Percentiles rank a stretch among this genome's conserved stretches.
These are phyloP conservation scores for Hydrolagus colliei DNA, from an alignment of 2,797 vertebrate species.

Conservation along the genomic window DNA sequence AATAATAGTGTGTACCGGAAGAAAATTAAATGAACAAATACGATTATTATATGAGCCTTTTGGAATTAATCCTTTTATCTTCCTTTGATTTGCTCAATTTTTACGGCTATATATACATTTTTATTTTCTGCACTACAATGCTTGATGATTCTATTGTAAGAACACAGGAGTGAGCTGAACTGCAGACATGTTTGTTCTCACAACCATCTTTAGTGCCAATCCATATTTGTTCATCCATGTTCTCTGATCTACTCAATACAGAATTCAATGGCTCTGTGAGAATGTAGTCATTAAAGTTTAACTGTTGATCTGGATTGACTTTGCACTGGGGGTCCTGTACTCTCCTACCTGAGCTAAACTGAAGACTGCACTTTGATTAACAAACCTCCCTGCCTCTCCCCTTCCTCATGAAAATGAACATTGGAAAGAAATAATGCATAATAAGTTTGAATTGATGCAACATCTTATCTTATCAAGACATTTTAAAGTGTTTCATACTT, in stretches of 20 bases:
- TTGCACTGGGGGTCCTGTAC: too few species aligned
- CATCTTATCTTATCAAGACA: too few species aligned
- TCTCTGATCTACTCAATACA: neutral
- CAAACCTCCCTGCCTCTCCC: too few species aligned
- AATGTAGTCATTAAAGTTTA: too few species aligned
- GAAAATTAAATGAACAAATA: neutral
- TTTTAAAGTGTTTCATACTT: too few species aligned
- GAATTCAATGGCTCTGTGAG: neutral
- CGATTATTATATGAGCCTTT: too few species aligned
- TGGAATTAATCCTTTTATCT: neutral
- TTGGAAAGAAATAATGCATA: too few species aligned
- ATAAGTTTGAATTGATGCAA: too few species aligned
- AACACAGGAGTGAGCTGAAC: neutral
- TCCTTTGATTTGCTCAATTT: slow-evolving; percentile 17
- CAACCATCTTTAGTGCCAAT: neutral
- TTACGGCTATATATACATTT: neutral
- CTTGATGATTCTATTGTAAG: neutral
- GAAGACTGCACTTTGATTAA: too few species aligned
- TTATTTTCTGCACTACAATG: neutral
- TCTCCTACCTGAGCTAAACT: too few species aligned
- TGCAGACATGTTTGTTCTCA: neutral
- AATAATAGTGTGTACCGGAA: neutral
- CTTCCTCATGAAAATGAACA: too few species aligned
- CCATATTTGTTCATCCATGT: neutral
- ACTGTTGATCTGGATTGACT: too few species aligned